Evolutionary conservation across 2,888 invertebrate genomes (phyloP).

Genomic region (Lasioglossum figueresi): DNA sequence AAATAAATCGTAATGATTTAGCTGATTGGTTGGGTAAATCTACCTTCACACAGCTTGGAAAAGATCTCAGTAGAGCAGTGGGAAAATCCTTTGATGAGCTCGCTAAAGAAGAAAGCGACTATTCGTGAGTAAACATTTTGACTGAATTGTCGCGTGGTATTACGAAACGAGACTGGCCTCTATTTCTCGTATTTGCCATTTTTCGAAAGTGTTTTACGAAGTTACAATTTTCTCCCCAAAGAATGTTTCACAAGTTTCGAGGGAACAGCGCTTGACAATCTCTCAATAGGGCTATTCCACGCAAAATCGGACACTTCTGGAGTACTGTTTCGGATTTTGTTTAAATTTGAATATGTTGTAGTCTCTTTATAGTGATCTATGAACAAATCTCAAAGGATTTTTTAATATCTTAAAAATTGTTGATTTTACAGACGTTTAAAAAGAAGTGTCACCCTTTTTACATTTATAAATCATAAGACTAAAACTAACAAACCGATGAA

Average conservation of each 20-base stretch:
- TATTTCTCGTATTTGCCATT: neutral
- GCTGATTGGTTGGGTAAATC: slow-evolving; percentile 87
- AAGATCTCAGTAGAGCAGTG: slow-evolving; percentile 84
- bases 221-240: neutral
- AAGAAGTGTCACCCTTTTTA: too few species aligned
- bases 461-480: too few species aligned
- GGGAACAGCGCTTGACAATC: neutral
- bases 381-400: too few species aligned
- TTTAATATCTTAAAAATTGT: too few species aligned
- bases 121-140: slow-evolving; percentile 42
- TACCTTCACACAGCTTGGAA: slow-evolving; percentile 85
- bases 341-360: too few species aligned
- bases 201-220: neutral
- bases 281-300: too few species aligned
- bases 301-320: too few species aligned
- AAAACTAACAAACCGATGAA: too few species aligned
- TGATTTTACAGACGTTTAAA: too few species aligned
- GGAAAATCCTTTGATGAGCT: slow-evolving; percentile 71
- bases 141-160: neutral
- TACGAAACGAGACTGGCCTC: neutral
- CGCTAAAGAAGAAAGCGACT: slow-evolving; percentile 65
- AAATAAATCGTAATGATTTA: slow-evolving; percentile 86
- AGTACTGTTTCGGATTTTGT: too few species aligned
- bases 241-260: neutral
- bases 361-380: too few species aligned